Conservation (phyloP, 2,113 vertebrate species). For the Saiga tatarica region DNA sequence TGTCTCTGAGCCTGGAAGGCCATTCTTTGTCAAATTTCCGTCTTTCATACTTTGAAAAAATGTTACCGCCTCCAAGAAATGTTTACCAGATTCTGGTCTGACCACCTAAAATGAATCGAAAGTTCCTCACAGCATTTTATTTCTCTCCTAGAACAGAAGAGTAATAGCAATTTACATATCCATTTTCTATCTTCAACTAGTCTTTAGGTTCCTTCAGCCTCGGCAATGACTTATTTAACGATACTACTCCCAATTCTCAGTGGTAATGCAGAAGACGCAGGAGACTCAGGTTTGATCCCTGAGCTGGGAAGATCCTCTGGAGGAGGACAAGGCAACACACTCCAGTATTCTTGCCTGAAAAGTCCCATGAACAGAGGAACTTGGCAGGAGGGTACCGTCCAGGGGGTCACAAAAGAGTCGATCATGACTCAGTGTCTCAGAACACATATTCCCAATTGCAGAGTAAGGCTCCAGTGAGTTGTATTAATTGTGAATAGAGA, state of each 20-base stretch:
- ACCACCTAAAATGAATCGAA: background rate
- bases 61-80: background rate
- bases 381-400: background rate
- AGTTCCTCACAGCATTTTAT: background rate
- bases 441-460: background rate
- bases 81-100: background rate
- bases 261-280: background rate
- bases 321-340: background rate
- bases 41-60: constrained; percentile 1
- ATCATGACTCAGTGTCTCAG: background rate
- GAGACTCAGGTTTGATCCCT: background rate
- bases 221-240: background rate
- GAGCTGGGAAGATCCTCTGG: background rate
- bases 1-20: background rate
- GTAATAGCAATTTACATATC: background rate
- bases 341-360: background rate
- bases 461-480: background rate
- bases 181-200: background rate
- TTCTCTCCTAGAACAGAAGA: background rate
- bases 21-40: background rate
- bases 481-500: constrained; percentile 31
- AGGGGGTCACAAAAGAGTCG: fast-evolving
- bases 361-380: background rate
- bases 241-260: background rate
- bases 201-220: background rate